These are phyloP conservation scores for Melanogrammus aeglefinus DNA, from an alignment of 2,797 vertebrate species.

Conservation along the genomic window DNA sequence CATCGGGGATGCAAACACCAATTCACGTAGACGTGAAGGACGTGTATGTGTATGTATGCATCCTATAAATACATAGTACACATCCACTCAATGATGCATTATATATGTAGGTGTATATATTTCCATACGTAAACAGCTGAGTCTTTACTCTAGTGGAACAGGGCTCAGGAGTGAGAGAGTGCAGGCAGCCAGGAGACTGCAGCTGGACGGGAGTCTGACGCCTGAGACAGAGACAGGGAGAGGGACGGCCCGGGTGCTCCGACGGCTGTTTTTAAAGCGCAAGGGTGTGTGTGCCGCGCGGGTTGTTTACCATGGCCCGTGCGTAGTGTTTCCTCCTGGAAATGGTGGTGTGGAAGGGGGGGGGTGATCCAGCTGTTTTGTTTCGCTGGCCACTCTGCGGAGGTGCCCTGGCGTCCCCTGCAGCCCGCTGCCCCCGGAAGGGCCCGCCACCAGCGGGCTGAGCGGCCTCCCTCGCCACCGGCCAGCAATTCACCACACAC, in stretches of 20 bases:
- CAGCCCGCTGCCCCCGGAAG: background rate
- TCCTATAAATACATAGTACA: background rate
- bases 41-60: too few species aligned
- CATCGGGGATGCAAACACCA: background rate
- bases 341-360: constrained; percentile 58
- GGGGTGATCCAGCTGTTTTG: constrained; percentile 32
- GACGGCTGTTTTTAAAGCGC: constrained; percentile 64
- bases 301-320: constrained; percentile 54
- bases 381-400: constrained; percentile 30
- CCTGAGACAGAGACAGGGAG: constrained; percentile 24
- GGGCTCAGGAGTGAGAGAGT: background rate
- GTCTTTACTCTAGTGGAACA: background rate
- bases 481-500: background rate
- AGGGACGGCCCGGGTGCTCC: constrained; percentile 49
- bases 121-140: too few species aligned
- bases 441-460: background rate
- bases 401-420: background rate
- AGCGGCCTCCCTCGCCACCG: background rate
- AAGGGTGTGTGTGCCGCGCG: constrained; percentile 29
- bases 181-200: too few species aligned
- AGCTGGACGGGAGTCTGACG: background rate
- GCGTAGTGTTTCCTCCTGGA: constrained; percentile 56
- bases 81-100: too few species aligned
- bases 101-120: background rate
- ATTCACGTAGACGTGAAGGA: background rate